These are phyloP conservation scores for Microtus richardsoni DNA, from an alignment of 2,113 vertebrate species.

Conservation along the genomic window DNA sequence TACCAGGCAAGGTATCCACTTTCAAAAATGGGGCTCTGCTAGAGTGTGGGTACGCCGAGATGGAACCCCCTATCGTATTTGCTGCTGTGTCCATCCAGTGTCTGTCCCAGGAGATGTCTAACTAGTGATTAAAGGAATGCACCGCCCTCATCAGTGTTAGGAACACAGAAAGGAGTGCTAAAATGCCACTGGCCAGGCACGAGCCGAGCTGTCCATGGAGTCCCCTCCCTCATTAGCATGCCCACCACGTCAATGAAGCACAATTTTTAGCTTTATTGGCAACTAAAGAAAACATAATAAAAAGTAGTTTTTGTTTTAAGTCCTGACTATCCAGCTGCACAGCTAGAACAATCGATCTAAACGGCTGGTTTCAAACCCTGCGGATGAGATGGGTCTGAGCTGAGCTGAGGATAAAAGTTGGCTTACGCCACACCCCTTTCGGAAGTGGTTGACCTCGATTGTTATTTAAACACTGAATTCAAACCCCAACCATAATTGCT, in stretches of 20 bases:
- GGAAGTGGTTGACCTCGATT: accelerated
- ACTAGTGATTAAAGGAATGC: accelerated
- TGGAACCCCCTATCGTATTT: neutral
- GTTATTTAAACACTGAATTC: accelerated
- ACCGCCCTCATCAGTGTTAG: accelerated
- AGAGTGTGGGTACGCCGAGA: accelerated
- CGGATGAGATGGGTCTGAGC: neutral
- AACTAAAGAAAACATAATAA: neutral
- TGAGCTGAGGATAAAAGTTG: neutral
- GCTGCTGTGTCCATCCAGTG: neutral
- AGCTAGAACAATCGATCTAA: neutral
- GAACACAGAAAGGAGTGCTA: neutral
- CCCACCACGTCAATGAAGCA: too few species aligned
- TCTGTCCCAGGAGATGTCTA: too few species aligned
- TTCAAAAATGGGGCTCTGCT: neutral
- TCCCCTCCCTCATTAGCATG: too few species aligned
- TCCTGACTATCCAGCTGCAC: accelerated
- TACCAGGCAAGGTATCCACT: accelerated
- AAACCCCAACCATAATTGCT: accelerated
- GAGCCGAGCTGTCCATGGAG: accelerated
- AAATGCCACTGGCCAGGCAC: accelerated
- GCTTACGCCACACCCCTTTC: neutral
- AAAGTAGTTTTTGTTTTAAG: neutral
- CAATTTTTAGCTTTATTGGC: neutral
- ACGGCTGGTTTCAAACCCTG: too few species aligned